Evolutionary conservation across 1,140 invertebrate genomes (phyloP).

Genomic region (Drosophila bifasciata): DNA sequence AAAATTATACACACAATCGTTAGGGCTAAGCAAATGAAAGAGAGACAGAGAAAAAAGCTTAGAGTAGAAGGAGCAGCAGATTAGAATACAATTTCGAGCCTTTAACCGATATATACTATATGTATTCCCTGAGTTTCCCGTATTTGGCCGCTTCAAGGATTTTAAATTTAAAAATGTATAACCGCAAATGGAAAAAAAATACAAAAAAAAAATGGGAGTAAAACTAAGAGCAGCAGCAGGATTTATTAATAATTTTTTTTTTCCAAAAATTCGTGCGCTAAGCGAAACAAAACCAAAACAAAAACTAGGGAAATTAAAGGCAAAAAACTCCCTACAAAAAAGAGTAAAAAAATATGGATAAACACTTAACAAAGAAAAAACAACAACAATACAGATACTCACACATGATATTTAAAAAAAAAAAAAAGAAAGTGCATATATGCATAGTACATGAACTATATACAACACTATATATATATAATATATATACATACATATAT

Average conservation of each 20-base stretch:
- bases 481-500: constrained; percentile 67
- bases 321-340: constrained; percentile 32
- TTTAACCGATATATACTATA: too few relatives aligned
- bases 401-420: constrained; percentile 39
- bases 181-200: constrained; percentile 20
- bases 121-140: too few relatives aligned
- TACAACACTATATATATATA: constrained; percentile 31
- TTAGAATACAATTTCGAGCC: not conserved
- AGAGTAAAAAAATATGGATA: constrained; percentile 14
- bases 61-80: not conserved
- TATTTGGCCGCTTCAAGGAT: constrained; percentile 40
- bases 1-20: constrained; percentile 34
- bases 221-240: too few relatives aligned
- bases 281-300: constrained; percentile 33
- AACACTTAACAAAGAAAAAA: not conserved
- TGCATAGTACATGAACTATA: constrained; percentile 31
- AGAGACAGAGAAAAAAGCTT: constrained; percentile 1
- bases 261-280: constrained; percentile 56
- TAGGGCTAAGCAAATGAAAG: constrained; percentile 20
- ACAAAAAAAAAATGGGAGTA: constrained; percentile 12
- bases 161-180: constrained; percentile 37
- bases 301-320: constrained; percentile 2
- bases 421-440: too few relatives aligned
- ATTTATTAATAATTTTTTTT: constrained; percentile 50
- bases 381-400: constrained; percentile 38